Evolutionary conservation across 2,888 invertebrate genomes (phyloP).

Genomic region (Meloe dianella): DNA sequence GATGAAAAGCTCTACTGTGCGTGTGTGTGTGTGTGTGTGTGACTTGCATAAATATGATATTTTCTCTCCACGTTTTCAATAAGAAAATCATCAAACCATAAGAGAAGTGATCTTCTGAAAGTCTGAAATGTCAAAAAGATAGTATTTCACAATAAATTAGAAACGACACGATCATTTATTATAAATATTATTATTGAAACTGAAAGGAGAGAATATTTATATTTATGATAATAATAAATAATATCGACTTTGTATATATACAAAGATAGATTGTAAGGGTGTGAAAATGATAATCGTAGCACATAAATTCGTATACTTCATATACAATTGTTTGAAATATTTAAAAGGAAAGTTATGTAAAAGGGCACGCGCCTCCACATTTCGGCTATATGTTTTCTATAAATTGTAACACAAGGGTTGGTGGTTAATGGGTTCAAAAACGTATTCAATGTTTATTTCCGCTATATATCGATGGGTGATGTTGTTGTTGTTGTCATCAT

Average conservation of each 20-base stretch:
- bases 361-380: constrained; percentile 38
- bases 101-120: background rate
- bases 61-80: background rate
- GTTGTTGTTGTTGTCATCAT: background rate
- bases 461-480: constrained; percentile 18
- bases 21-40: no score
- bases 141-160: background rate
- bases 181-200: background rate
- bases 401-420: constrained; percentile 28
- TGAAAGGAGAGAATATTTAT: background rate
- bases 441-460: constrained; percentile 41
- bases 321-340: no score
- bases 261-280: constrained; percentile 19
- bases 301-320: constrained; percentile 29
- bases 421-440: constrained; percentile 42
- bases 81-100: background rate
- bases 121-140: background rate
- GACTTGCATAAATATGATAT: background rate
- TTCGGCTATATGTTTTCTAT: constrained; percentile 32
- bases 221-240: constrained; percentile 12
- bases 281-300: constrained; percentile 27
- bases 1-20: background rate
- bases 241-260: constrained; percentile 10
- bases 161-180: background rate
- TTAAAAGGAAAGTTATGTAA: no score